Base-by-base conservation (phyloP, 2,888 invertebrate species). In the Rambutsinella grinnellia region DNA sequence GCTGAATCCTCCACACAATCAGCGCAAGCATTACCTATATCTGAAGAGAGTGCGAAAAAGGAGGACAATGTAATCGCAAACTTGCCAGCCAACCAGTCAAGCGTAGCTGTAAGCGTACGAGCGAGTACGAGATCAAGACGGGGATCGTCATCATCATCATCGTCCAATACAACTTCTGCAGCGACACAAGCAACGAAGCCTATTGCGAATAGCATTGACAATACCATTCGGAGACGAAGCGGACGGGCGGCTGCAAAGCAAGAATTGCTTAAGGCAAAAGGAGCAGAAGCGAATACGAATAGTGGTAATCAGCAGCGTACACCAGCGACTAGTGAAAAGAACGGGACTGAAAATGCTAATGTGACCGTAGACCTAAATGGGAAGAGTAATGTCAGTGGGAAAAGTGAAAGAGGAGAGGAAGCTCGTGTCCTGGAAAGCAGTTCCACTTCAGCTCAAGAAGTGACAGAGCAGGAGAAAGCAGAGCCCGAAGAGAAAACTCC, bases 111-210 rank as follows among this genome's bases (percentile, higher is more conserved):
- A 54, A 57, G 49, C 23, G 49, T 17, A 17, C 56, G 68, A 24
- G 56, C 49, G 8, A 63, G 57, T 44, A 70, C 23, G 13, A 62
- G 62, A 21, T 46, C 57, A 28, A 26, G 70, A 63, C 70, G 70
- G 63, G 70, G 70, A 36, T 70, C 70, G 17, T 68, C 56, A 17
- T 68, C 69, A 23, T 69, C 69, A 47, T 44, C 56, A 13, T 56
- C 62, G 60, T 61, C 69, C 36, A 36, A 17, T 44, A 36, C 24
- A 56, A 63, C 28, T 3, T 15, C 56, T 17, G 23, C 47, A 23
- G 1, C 61, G 26, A 65, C 53, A n/a, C n/a, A n/a, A n/a, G n/a
- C n/a, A n/a, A n/a, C n/a, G n/a, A n/a, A n/a, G n/a, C n/a, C n/a
- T n/a, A n/a, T n/a, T n/a, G n/a, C n/a, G 24, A 26, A 28, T 1